Conservation (phyloP, 2,113 vertebrate species). For the Opisthocomus hoazin region DNA sequence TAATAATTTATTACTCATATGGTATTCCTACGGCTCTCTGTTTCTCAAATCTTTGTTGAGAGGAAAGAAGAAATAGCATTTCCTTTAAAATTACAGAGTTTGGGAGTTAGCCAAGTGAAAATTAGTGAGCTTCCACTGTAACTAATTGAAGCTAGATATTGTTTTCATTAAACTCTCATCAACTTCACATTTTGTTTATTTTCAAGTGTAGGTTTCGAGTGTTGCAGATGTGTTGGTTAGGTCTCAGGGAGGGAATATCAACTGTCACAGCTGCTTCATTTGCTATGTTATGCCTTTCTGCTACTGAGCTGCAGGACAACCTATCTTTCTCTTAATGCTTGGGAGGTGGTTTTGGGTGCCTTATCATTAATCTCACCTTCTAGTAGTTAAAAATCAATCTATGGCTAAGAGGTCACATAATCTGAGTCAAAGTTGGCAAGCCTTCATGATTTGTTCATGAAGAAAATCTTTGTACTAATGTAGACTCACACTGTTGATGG, state of each 20-base stretch:
- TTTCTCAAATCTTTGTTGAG: not conserved
- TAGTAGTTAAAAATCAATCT: not conserved
- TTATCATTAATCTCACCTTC: not conserved
- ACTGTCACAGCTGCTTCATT: not conserved
- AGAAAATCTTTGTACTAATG: not conserved
- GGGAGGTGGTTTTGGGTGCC: not conserved
- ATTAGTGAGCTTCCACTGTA: not conserved
- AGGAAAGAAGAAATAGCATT: not conserved
- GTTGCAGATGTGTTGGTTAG: not conserved
- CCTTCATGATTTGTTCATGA: not conserved
- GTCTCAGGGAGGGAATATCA: not conserved
- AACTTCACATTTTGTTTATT: slow-evolving; percentile 16
- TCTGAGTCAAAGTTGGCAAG: not conserved
- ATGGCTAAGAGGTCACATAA: not conserved
- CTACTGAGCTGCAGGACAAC: not conserved
- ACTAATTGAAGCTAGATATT: slow-evolving; percentile 23
- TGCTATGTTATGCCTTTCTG: not conserved
- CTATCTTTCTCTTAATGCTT: not conserved
- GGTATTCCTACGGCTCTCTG: not conserved
- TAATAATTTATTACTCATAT: not conserved
- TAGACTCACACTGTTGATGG: not conserved
- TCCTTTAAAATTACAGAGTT: not conserved
- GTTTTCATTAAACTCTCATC: slow-evolving; percentile 44
- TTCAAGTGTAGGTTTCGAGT: slow-evolving; percentile 3
- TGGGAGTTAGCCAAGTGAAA: slow-evolving; percentile 12